phyloP scores from a whole-genome alignment of 2,113 vertebrate species.

The Solea senegalensis region DNA sequence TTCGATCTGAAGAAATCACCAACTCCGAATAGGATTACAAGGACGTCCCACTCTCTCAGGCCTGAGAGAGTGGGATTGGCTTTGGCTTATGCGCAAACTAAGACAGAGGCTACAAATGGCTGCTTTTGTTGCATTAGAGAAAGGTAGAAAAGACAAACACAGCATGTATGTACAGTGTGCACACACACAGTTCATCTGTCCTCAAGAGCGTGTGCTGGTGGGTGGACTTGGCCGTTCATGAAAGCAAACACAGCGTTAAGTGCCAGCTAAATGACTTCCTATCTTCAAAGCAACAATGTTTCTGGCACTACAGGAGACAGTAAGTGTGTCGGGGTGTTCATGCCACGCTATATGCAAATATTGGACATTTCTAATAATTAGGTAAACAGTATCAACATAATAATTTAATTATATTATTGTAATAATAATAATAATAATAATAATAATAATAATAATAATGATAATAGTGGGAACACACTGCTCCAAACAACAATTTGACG shows the following conservation, averaged over 20 bases:
- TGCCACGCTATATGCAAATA: not conserved
- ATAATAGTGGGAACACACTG: too few relatives aligned
- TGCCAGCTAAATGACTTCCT: not conserved
- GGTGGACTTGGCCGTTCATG: constrained; percentile 30
- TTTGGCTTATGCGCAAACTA: constrained; percentile 63
- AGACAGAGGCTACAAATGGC: constrained; percentile 71
- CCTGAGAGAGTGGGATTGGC: constrained; percentile 59
- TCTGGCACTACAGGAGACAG: not conserved
- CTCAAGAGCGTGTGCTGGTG: constrained; percentile 5
- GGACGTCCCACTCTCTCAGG: constrained; percentile 37
- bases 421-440: too few relatives aligned
- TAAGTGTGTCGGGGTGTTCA: not conserved
- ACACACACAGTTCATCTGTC: constrained; percentile 8
- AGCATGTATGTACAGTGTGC: not conserved
- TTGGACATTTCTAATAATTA: too few relatives aligned
- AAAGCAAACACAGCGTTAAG: constrained; percentile 4
- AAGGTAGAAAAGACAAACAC: constrained; percentile 35
- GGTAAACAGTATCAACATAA: too few relatives aligned
- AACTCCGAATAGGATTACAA: constrained; percentile 75
- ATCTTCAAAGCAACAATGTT: not conserved
- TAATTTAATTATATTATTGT: too few relatives aligned
- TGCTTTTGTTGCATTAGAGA: constrained; percentile 57
- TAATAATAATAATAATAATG: too few relatives aligned
- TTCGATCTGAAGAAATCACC: constrained; percentile 59
- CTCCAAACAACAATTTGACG: too few relatives aligned